Conservation (phyloP, 2,113 vertebrate genomes). For the Boleophthalmus pectinirostris region DNA sequence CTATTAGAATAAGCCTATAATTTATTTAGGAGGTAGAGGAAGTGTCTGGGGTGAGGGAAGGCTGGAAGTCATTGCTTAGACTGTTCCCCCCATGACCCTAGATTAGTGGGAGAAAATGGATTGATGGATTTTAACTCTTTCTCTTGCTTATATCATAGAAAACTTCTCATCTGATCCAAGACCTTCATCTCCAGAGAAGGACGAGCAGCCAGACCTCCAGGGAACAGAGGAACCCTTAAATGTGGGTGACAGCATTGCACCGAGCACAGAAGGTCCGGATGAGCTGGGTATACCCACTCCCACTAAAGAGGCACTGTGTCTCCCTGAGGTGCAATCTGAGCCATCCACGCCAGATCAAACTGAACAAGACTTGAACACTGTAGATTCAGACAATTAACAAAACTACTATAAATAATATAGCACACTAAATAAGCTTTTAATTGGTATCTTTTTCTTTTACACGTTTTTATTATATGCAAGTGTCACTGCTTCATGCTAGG, state of each 20-base stretch:
- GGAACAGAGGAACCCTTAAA: constrained; percentile 17
- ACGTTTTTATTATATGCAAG: constrained; percentile 20
- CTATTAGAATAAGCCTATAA: too few species aligned
- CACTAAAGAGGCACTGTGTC: constrained; percentile 16
- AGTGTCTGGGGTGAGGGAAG: too few species aligned
- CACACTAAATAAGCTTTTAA: neutral
- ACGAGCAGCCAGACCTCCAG: constrained; percentile 24
- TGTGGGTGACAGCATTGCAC: neutral
- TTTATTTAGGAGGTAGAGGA: neutral
- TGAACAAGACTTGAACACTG: constrained; percentile 2
- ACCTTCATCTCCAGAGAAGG: constrained; percentile 33
- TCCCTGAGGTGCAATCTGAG: constrained; percentile 22
- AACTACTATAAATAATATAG: neutral
- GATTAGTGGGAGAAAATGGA: too few species aligned
- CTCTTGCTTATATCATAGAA: constrained; percentile 31
- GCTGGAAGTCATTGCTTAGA: too few species aligned
- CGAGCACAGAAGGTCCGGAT: neutral
- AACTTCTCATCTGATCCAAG: constrained; percentile 33
- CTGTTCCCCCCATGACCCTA: too few species aligned
- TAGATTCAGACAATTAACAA: constrained; percentile 20
- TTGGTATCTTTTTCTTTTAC: constrained; percentile 4
- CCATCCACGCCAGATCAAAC: neutral
- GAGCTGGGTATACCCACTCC: neutral
- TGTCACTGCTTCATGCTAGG: constrained; percentile 46
- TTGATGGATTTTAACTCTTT: neutral